Conservation (phyloP, 2,888 invertebrate species). For the Priocnemis perturbator region DNA sequence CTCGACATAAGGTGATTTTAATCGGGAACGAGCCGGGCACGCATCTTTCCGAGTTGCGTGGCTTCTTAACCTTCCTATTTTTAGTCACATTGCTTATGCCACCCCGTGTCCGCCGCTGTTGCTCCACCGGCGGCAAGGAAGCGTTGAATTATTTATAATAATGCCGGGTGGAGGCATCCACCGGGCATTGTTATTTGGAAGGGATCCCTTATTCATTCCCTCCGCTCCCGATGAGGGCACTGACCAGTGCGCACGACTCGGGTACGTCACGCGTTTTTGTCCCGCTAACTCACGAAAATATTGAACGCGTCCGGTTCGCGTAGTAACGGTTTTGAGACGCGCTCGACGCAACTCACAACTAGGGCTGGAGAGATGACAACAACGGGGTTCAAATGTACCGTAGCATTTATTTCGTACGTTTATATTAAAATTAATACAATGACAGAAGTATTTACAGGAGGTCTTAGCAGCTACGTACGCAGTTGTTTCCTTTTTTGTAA, state of each 20-base stretch:
- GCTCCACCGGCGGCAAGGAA: slow-evolving; percentile 16
- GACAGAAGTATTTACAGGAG: slow-evolving; percentile 66
- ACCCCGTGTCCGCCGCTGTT: slow-evolving; percentile 19
- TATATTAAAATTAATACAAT: slow-evolving; percentile 71
- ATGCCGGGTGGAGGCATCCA: slow-evolving; percentile 23
- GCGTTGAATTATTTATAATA: slow-evolving; percentile 45
- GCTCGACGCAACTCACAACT: too few relatives aligned
- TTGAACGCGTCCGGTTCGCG: too few relatives aligned
- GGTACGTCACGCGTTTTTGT: too few relatives aligned
- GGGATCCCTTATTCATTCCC: slow-evolving; percentile 17
- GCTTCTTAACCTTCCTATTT: slow-evolving; percentile 39
- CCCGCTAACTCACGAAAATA: too few relatives aligned
- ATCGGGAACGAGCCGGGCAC: slow-evolving; percentile 14
- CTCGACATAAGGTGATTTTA: slow-evolving; percentile 9
- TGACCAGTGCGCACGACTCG: slow-evolving; percentile 10
- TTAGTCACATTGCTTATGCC: slow-evolving; percentile 38
- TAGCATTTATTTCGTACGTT: slow-evolving; percentile 68
- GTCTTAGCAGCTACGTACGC: slow-evolving; percentile 51
- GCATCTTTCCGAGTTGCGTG: slow-evolving; percentile 6
- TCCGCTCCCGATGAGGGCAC: slow-evolving; percentile 17
- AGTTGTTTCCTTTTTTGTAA: slow-evolving; percentile 37
- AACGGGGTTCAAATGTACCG: slow-evolving; percentile 48
- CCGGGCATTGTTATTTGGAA: slow-evolving; percentile 23
- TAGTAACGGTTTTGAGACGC: too few relatives aligned
- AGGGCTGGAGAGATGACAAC: too few relatives aligned